Evolutionary conservation across 2,113 vertebrate species (phyloP).

Genomic region (Artemisiospiza belli): DNA sequence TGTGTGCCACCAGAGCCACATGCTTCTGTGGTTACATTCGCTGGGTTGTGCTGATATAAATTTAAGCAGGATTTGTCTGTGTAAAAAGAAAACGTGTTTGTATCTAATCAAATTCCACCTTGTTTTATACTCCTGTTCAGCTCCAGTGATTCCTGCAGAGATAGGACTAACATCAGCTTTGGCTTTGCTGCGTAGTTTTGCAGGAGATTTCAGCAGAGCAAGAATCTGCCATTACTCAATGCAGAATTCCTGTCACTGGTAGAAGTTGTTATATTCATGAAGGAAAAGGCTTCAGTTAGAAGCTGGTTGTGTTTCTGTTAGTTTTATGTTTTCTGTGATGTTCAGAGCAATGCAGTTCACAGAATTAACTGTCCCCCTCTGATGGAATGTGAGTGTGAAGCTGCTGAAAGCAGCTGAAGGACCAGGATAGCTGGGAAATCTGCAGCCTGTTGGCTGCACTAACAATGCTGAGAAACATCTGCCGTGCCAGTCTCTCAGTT

Average conservation of each 20-base stretch:
- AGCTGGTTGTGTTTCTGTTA: background rate
- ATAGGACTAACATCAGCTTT: background rate
- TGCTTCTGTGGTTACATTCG: background rate
- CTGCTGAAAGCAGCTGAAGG: slow-evolving; percentile 49
- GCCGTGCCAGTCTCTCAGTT: background rate
- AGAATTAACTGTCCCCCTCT: background rate
- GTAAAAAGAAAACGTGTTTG: background rate
- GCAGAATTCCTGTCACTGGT: background rate
- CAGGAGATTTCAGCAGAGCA: background rate
- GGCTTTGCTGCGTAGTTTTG: background rate
- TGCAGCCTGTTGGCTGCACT: background rate
- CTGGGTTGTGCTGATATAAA: background rate
- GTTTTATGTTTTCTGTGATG: background rate
- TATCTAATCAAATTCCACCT: background rate
- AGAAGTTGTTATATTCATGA: background rate
- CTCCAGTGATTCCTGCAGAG: background rate
- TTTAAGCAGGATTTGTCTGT: background rate
- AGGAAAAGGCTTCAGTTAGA: background rate
- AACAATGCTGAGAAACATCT: slow-evolving; percentile 9
- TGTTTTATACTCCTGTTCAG: background rate
- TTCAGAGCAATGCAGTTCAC: background rate
- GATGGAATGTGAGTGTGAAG: slow-evolving; percentile 36
- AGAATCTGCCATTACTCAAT: background rate
- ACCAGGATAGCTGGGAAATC: background rate
- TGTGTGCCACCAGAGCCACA: background rate